Evolutionary conservation across 2,888 invertebrate species (phyloP), one percentile per base, ranked within the genome.

Genomic region (Melinaea menophilus): DNA sequence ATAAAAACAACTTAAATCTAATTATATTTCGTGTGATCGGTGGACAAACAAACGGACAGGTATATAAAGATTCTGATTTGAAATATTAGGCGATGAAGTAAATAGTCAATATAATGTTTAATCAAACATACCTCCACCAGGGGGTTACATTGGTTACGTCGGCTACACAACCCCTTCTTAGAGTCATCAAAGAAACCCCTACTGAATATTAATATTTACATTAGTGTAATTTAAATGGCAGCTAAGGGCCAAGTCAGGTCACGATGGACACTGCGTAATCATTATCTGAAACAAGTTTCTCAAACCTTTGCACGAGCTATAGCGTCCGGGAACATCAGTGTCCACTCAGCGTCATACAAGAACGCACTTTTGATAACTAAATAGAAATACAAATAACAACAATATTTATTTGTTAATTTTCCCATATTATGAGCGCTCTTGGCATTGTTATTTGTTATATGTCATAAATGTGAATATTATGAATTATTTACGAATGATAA

Each of bases 401-500:
- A 41, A 41, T 41, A 41, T 7, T 22, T 22, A 22, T 22, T 22
- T 22, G 22, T 22, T 22, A 22, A 22, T 22, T 22, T 22, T 22
- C 22, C 22, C 22, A 22, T 22, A 22, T 22, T 22, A 22, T 22
- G 22, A 22, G 22, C 56, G 58, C 57, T 35, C 61, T 66, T 63
- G 63, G 37, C 57, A 61, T 57, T 61, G 58, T 46, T 46, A 22
- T 54, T 41, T 55, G 55, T 51, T 55, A 63, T 46, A 63, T 56
- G 63, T 41, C 48, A 61, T 58, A 67, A 59, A 56, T 59, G 57
- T 51, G 37, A 55, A 61, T 61, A 55, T 56, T 13, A 55, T 55
- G 61, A 65, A 61, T 65, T 65, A 65, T 59, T 47, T 59, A 55
- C 31, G 12, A 11, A 56, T 69, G 74, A 73, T 74, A 74, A 74